phyloP scores from a whole-genome alignment of 2,888 invertebrate genomes.

The Pollenia angustigena region DNA sequence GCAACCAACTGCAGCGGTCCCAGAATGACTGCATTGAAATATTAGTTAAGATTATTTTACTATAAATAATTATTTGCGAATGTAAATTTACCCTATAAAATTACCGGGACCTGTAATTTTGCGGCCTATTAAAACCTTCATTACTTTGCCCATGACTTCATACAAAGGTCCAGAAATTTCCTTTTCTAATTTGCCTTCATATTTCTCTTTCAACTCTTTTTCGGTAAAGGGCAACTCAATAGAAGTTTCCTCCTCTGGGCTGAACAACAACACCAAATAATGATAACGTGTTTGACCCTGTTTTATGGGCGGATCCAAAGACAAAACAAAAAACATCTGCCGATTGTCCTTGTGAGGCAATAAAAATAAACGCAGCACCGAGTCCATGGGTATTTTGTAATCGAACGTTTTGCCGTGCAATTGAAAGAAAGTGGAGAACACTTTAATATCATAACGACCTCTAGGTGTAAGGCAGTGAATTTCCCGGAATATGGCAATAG shows the following conservation, averaged over 20 bases:
- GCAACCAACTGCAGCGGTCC: constrained; percentile 95
- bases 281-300: constrained; percentile 99
- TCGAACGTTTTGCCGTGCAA: constrained; percentile 99
- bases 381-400: constrained; percentile 99
- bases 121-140: constrained; percentile 97
- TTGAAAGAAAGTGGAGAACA: constrained; percentile 95
- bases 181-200: constrained; percentile 95
- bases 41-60: neutral
- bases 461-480: constrained; percentile 99
- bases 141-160: constrained; percentile 97
- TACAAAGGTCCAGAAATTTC: constrained; percentile 96
- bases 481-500: constrained; percentile 98
- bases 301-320: constrained; percentile 99
- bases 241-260: constrained; percentile 96
- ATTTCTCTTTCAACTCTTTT: constrained; percentile 96
- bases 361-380: constrained; percentile 96
- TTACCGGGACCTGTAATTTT: constrained; percentile 96
- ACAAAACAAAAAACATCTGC: constrained; percentile 99
- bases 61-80: constrained; percentile 33
- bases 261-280: constrained; percentile 96
- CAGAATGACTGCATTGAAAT: constrained; percentile 87
- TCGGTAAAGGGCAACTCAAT: constrained; percentile 96
- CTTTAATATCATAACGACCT: constrained; percentile 95
- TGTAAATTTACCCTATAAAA: constrained; percentile 91
- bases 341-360: constrained; percentile 98